phyloP scores from a whole-genome alignment of 2,113 vertebrate species.

The Nyctibius bracteatus region DNA sequence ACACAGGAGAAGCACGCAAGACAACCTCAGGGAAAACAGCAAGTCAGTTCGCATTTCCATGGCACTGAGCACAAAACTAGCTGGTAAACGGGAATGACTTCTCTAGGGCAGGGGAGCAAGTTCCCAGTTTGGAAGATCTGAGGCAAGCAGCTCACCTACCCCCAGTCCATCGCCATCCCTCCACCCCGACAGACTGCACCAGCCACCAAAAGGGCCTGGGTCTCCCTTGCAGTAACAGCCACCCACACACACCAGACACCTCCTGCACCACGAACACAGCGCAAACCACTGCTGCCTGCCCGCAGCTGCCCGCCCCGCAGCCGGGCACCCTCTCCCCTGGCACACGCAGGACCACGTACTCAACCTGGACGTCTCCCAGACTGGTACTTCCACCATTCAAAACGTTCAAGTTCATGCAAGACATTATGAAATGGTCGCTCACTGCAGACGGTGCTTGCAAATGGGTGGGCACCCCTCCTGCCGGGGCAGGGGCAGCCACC shows the following conservation, averaged over 20 bases:
- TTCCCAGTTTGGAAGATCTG: background rate
- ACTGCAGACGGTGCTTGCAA: accelerated
- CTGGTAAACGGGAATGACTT: background rate
- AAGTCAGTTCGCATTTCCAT: background rate
- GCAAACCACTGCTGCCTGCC: background rate
- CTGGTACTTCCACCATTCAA: background rate
- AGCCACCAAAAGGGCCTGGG: background rate
- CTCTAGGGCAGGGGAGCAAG: background rate
- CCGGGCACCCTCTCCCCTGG: background rate
- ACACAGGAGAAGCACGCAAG: background rate
- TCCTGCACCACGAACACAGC: background rate
- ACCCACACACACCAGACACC: accelerated
- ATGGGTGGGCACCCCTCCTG: background rate
- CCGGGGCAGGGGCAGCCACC: background rate
- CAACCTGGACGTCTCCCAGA: background rate
- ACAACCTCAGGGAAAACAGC: background rate
- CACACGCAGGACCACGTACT: background rate
- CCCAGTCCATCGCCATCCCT: background rate
- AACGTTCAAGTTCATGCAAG: background rate
- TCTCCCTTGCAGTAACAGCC: background rate
- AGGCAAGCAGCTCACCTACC: background rate
- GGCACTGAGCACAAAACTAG: background rate
- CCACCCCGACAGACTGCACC: accelerated
- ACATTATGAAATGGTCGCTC: background rate
- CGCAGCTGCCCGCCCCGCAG: background rate